Percentiles rank a stretch among this genome's conserved stretches.
These are phyloP conservation scores for Adelognathus sp. DNA, from an alignment of 2,888 invertebrate genomes.

Conservation along the genomic window DNA sequence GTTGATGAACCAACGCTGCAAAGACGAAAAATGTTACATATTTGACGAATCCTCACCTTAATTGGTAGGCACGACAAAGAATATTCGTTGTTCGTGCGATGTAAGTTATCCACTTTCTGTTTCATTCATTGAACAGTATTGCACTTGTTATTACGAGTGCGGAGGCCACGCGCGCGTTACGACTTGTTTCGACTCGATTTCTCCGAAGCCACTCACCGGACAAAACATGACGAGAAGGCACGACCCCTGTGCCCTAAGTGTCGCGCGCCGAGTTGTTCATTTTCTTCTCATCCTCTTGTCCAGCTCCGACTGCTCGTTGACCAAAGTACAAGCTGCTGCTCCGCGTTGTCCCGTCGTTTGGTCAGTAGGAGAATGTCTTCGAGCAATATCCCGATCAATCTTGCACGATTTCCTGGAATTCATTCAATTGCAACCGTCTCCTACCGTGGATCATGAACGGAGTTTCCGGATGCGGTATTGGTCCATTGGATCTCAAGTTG, in stretches of 20 bases:
- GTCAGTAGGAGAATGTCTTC: slow-evolving; percentile 19
- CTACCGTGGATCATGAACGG: neutral
- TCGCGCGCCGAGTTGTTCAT: slow-evolving; percentile 35
- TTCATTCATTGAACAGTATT: neutral
- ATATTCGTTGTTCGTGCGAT: too few species aligned
- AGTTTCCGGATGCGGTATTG: neutral
- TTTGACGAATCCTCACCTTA: too few species aligned
- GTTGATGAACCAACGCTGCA: too few species aligned
- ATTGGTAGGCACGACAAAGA: slow-evolving; percentile 4
- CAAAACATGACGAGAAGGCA: slow-evolving; percentile 33
- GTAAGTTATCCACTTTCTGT: too few species aligned
- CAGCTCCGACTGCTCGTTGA: slow-evolving; percentile 14
- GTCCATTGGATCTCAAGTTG: too few species aligned
- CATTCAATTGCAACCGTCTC: slow-evolving; percentile 39
- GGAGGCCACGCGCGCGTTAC: neutral
- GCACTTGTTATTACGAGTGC: slow-evolving; percentile 19
- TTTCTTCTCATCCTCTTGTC: slow-evolving; percentile 12
- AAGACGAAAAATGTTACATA: too few species aligned
- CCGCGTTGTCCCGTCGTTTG: slow-evolving; percentile 3
- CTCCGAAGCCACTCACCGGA: slow-evolving; percentile 25
- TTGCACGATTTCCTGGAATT: slow-evolving; percentile 77
- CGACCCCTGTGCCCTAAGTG: slow-evolving; percentile 41
- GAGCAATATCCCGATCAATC: slow-evolving; percentile 69
- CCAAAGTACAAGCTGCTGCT: slow-evolving; percentile 51
- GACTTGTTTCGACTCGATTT: slow-evolving; percentile 11